Evolutionary conservation across 2,113 vertebrate genomes (phyloP).

Genomic region (Xiphorhynchus elegans): DNA sequence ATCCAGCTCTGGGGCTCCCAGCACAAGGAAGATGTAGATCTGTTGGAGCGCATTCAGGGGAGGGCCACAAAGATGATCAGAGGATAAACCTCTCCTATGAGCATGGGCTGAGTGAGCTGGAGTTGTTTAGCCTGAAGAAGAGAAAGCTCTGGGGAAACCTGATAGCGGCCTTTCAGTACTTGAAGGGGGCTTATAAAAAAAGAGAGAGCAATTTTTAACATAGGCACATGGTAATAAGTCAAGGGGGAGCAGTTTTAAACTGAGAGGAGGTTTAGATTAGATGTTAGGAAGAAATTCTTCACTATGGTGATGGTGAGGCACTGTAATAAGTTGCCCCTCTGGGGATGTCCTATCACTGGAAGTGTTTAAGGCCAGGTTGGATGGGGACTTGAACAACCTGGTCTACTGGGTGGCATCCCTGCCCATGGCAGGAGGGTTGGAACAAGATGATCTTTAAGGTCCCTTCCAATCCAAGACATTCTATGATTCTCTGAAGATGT

Average conservation of each 20-base stretch:
- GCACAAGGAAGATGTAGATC: background rate
- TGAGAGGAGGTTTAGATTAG: background rate
- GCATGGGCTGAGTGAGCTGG: background rate
- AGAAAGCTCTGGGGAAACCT: background rate
- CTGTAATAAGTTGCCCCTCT: background rate
- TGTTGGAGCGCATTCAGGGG: background rate
- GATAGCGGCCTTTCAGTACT: background rate
- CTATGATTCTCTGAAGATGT: background rate
- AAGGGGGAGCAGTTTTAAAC: background rate
- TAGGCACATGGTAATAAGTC: background rate
- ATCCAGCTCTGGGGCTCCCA: background rate
- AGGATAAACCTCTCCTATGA: background rate
- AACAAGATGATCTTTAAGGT: background rate
- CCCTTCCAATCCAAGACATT: background rate
- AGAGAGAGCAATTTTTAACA: background rate
- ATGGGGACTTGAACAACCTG: background rate
- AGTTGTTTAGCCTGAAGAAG: background rate
- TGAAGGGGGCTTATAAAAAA: background rate
- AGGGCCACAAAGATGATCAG: background rate
- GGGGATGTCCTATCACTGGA: background rate
- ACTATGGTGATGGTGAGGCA: background rate
- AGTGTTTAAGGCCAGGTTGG: background rate
- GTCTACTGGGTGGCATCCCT: background rate
- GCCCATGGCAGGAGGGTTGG: background rate
- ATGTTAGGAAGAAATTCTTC: background rate